Base-by-base conservation (phyloP, 1,140 invertebrate species). In the Halotydeus destructor region DNA sequence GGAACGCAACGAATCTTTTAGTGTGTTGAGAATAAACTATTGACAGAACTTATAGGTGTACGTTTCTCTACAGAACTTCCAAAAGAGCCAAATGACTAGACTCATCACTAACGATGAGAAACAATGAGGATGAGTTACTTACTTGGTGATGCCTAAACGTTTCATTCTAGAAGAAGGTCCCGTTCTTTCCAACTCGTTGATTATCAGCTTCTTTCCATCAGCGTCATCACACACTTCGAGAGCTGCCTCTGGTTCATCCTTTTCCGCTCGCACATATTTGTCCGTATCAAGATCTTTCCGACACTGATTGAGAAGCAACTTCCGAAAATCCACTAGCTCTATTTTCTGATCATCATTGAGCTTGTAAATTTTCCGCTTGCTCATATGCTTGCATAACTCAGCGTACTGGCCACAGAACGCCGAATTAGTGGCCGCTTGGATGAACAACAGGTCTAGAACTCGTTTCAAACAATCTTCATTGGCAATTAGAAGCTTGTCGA, bases 361-460 rank as follows among this genome's bases (percentile, higher is more conserved):
- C n/a, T n/a, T n/a, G n/a, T n/a, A n/a, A n/a, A n/a, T n/a, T n/a
- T n/a, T n/a, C n/a, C n/a, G n/a, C n/a, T n/a, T n/a, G n/a, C n/a
- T n/a, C n/a, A 66, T 45, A 46, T 55, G 52, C 45, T 59, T 55
- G 47, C 64, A 69, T 67, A 94, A 73, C 30, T 73, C 66, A 1
- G 86, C 86, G 66, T 93, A 94, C 0, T 77, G 76, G 24, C 76
- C 72, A 4, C 82, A 80, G 56, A 89, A 94, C 54, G 73, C 78
- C 2, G 85, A 85, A 58, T 94, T 86, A 63, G 86, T 78, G 25
- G 93, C 75, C 24, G 86, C 86, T 67, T 91, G 91, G 56, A 89
- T 81, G 63, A 93, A 93, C 1, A 93, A 75, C 40, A 93, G 67
- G 57, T 82, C 70, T 52, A 91, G 88, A 9, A 89, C 79, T 44